Conservation (phyloP, 2,113 vertebrate genomes). For the Neodontobutis hainanensis region DNA sequence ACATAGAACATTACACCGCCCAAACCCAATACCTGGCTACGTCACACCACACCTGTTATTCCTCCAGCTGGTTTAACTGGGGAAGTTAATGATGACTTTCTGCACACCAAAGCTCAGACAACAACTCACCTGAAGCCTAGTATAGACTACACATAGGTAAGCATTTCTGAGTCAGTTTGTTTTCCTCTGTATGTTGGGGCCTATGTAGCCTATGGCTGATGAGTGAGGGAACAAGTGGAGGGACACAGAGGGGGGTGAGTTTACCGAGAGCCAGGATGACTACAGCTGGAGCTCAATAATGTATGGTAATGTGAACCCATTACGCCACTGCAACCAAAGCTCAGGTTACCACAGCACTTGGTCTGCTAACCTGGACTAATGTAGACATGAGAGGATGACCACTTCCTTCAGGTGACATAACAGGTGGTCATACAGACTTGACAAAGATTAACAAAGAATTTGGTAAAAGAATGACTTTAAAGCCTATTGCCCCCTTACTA, state of each 20-base stretch:
- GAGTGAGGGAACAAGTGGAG: conserved; percentile 36
- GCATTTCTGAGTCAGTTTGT: too few species aligned
- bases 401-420: not conserved
- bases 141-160: too few species aligned
- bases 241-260: conserved; percentile 29
- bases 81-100: too few species aligned
- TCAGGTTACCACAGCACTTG: conserved; percentile 70
- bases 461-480: not conserved
- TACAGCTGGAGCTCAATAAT: conserved; percentile 81
- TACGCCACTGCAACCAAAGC: conserved; percentile 69
- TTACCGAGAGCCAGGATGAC: conserved; percentile 38
- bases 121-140: too few species aligned
- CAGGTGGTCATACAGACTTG: not conserved
- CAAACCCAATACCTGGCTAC: conserved; percentile 15
- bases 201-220: conserved; percentile 17
- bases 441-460: too few species aligned
- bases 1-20: not conserved
- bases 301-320: conserved; percentile 77
- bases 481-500: not conserved
- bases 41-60: conserved; percentile 5
- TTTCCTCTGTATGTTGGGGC: not conserved
- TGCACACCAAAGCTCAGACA: too few species aligned
- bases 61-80: not conserved
- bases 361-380: conserved; percentile 37
- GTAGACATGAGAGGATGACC: not conserved